Conservation (phyloP, 1,140 invertebrate genomes). For the Hormaphis cornu region DNA sequence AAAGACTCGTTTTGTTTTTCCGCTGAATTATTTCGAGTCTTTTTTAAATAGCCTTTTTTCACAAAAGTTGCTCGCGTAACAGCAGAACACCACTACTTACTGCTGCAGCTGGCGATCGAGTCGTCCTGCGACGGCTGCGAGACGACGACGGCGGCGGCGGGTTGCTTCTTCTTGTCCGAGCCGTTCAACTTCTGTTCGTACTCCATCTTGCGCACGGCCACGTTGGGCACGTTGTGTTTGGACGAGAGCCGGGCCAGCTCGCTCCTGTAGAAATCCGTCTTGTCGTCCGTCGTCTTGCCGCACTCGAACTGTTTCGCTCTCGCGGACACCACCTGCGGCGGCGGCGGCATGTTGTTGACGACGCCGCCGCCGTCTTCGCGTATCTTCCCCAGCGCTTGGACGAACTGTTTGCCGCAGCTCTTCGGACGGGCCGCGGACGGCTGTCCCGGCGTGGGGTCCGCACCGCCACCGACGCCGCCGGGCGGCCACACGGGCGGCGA, state of each 20-base stretch:
- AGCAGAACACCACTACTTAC: too few relatives aligned
- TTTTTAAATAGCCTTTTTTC: too few relatives aligned
- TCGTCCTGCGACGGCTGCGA: slow-evolving; percentile 42
- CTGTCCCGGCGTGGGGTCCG: not conserved
- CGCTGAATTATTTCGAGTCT: too few relatives aligned
- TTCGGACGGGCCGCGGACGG: not conserved
- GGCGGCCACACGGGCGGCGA: slow-evolving; percentile 65
- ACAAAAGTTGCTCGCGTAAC: too few relatives aligned
- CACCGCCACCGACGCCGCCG: not conserved
- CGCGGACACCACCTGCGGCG: slow-evolving; percentile 55
- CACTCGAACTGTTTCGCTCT: slow-evolving; percentile 64
- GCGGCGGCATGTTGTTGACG: not conserved
- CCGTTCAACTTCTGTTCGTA: slow-evolving; percentile 53
- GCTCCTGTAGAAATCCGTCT: slow-evolving; percentile 59
- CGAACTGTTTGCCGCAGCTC: slow-evolving; percentile 20
- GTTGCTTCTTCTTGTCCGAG: slow-evolving; percentile 38
- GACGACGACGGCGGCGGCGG: slow-evolving; percentile 34
- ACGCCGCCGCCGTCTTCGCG: slow-evolving; percentile 24
- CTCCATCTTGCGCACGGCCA: slow-evolving; percentile 60
- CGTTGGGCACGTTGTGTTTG: slow-evolving; percentile 61
- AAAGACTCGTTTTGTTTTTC: too few relatives aligned
- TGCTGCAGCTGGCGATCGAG: slow-evolving; percentile 64
- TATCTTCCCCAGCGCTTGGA: slow-evolving; percentile 32
- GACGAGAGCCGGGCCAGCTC: slow-evolving; percentile 60
- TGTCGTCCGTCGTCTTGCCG: slow-evolving; percentile 50